Evolutionary conservation across 2,888 invertebrate genomes (phyloP), one percentile per base, ranked within the genome.

Genomic region (Andrena minutula): DNA sequence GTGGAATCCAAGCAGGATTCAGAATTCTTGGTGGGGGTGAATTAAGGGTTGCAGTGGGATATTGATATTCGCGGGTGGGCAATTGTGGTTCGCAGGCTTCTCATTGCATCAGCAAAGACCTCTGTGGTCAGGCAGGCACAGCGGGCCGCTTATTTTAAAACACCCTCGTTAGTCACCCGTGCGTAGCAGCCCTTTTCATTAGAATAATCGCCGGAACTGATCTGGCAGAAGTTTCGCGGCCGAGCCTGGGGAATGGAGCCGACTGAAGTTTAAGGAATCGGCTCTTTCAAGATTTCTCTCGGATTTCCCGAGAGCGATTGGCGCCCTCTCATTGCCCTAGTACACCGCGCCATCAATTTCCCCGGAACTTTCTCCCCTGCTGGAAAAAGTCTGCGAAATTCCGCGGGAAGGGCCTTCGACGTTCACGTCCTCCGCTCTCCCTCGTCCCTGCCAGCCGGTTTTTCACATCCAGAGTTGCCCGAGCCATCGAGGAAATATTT

Each of bases 291-390:
- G 85, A 86, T 86, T 86, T 86, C 82, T 78, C 63, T 75, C 63
- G 70, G 75, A 83, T 86, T 84, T 76, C 78, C 69, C 78, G 75
- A 66, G 73, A 75, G 60, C 80, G 86, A 82, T 85, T 80, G 86
- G 60, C 70, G 73, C 58, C 69, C 72, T 65, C 76, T 79, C 83
- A 65, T 80, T 84, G 79, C 74, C 71, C 66, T 69, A 72, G 63
- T 80, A 80, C 86, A 86, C 78, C 83, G 84, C 65, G 74, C 85
- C 86, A 85, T 86, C 80, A 86, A 86, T 86, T 86, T 85, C 76
- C 74, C 79, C 60, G 78, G 69, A 86, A 86, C 79, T 86, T 86
- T 86, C 77, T 61, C 65, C 23, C 64, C 23, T n/a, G 69, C 61
- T 49, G 63, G 73, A 75, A 82, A 74, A 86, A 82, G 76, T 64